phyloP scores from a whole-genome alignment of 2,113 vertebrate species.

The Axis porcinus region DNA sequence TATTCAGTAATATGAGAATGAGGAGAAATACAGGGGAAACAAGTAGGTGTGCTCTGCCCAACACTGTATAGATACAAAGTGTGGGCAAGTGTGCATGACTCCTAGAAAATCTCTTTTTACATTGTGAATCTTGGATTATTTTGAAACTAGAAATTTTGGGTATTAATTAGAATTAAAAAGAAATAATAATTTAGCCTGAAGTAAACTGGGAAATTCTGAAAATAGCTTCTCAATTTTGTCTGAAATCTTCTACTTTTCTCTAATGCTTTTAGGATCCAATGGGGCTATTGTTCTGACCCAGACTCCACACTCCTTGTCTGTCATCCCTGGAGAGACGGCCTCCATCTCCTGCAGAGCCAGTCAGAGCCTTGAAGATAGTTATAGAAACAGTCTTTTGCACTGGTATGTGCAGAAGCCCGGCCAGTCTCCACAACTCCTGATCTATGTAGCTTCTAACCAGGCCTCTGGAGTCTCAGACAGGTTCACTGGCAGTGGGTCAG shows the following conservation, averaged over 20 bases:
- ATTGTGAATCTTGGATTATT: not conserved
- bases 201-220: not conserved
- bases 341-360: not conserved
- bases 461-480: not conserved
- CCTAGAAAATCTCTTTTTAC: not conserved
- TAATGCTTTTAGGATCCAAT: not conserved
- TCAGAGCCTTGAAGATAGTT: not conserved
- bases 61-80: accelerated
- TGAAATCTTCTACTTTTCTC: not conserved
- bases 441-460: accelerated
- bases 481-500: not conserved
- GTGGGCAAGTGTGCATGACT: accelerated
- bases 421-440: accelerated
- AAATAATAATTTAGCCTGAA: not conserved
- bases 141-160: not conserved
- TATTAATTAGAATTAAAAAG: not conserved
- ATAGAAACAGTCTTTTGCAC: not conserved
- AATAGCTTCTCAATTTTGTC: accelerated
- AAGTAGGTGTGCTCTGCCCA: not conserved
- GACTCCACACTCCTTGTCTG: not conserved
- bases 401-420: not conserved
- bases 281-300: not conserved
- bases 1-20: not conserved
- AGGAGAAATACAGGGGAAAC: not conserved
- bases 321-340: not conserved